Conservation (phyloP, 2,888 invertebrate genomes). For the Omphaloscelis lunosa region DNA sequence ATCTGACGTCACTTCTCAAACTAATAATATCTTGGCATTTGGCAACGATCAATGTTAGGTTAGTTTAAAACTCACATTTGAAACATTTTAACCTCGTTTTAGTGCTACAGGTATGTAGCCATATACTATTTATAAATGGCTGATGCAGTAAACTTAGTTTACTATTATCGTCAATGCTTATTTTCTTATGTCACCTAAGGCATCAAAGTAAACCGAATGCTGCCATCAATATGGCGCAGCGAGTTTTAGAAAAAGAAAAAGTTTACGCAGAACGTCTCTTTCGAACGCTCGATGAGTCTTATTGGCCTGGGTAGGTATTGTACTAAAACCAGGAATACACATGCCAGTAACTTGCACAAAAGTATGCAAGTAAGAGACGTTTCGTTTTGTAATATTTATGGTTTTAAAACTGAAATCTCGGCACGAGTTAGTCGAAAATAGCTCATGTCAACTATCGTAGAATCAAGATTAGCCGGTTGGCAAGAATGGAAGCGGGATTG, state of each 20-base stretch:
- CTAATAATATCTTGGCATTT: conserved; percentile 41
- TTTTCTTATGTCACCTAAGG: background rate
- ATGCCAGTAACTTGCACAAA: no score
- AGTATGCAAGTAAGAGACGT: background rate
- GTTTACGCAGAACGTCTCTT: background rate
- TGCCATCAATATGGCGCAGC: background rate
- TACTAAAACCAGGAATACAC: background rate
- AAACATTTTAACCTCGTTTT: background rate
- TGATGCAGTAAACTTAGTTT: background rate
- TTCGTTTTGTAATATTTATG: background rate
- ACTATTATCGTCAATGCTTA: background rate
- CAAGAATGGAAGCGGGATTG: background rate
- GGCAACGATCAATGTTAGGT: conserved; percentile 31
- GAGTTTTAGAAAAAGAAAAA: background rate
- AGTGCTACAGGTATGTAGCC: conserved; percentile 7
- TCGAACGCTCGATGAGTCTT: background rate
- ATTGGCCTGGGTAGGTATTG: background rate
- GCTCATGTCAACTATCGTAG: background rate
- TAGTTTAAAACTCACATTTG: conserved; percentile 9
- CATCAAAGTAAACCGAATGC: background rate
- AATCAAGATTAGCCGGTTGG: background rate
- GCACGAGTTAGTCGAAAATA: background rate
- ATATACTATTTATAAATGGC: background rate
- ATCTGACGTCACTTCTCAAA: conserved; percentile 14
- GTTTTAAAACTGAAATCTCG: background rate